A percentile compares a stretch with the other conserved stretches of the same genome.
These are phyloP conservation scores for Oegoconia quadripuncta DNA, from an alignment of 2,888 invertebrate genomes.

Conservation along the genomic window DNA sequence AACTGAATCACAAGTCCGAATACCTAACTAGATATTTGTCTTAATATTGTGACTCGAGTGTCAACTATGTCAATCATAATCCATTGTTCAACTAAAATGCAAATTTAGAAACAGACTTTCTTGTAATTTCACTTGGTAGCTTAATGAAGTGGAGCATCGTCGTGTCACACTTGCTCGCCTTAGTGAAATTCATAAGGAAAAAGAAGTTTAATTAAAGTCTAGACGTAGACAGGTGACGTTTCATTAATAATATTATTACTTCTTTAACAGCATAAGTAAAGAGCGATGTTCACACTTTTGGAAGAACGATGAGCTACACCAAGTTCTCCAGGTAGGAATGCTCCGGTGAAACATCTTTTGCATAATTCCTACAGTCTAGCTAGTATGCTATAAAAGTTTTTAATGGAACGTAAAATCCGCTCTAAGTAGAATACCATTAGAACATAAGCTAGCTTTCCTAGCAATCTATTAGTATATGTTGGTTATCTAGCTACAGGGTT, in stretches of 20 bases:
- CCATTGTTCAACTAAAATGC: slow-evolving; percentile 22
- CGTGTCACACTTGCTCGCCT: slow-evolving; percentile 30
- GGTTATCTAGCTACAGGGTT: no score
- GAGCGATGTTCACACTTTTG: slow-evolving; percentile 2
- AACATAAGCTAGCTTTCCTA: neutral
- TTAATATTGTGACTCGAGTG: slow-evolving; percentile 20
- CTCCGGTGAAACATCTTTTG: slow-evolving; percentile 9
- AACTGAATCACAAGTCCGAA: slow-evolving; percentile 1
- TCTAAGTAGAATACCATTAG: neutral
- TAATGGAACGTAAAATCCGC: slow-evolving; percentile 8
- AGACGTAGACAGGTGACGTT: slow-evolving; percentile 16
- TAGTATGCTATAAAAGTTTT: slow-evolving; percentile 5
- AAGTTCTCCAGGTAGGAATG: slow-evolving; percentile 4
- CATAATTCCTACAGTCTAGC: slow-evolving; percentile 7
- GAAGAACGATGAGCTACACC: neutral
- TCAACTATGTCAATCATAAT: slow-evolving; percentile 5
- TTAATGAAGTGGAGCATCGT: slow-evolving; percentile 29
- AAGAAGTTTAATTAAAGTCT: slow-evolving; percentile 46
- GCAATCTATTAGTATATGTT: no score
- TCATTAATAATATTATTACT: slow-evolving; percentile 24
- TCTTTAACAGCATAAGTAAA: slow-evolving; percentile 3
- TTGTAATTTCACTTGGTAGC: slow-evolving; percentile 37
- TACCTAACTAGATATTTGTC: slow-evolving; percentile 2
- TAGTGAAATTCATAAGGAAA: slow-evolving; percentile 25
- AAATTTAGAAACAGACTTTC: slow-evolving; percentile 30